Percentiles rank a stretch among this genome's conserved stretches.
Conservation (phyloP, 2,113 vertebrate genomes). For the Bucco capensis region DNA sequence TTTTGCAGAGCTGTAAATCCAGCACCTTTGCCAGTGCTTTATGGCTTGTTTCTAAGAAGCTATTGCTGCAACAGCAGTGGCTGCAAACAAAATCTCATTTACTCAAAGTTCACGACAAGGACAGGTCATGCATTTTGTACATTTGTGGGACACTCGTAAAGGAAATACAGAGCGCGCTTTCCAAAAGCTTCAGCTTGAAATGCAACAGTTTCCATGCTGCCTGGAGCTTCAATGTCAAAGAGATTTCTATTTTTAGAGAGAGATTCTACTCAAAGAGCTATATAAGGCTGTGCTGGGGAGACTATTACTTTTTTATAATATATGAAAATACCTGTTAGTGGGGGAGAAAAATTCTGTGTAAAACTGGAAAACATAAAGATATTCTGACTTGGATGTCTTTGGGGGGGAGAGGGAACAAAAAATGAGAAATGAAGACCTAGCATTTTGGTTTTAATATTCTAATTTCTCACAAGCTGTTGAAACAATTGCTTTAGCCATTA, state of each 20-base stretch:
- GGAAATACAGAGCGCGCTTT: background rate
- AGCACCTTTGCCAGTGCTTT: constrained; percentile 16
- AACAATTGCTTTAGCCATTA: background rate
- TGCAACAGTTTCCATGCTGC: constrained; percentile 57
- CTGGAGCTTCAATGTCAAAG: constrained; percentile 23
- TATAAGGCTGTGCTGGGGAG: constrained; percentile 51
- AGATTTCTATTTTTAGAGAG: constrained; percentile 69
- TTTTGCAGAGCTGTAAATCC: constrained; percentile 33
- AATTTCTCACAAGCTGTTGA: background rate
- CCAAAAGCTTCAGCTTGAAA: constrained; percentile 47
- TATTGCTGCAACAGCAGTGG: background rate
- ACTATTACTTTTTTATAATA: constrained; percentile 11
- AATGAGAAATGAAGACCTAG: background rate
- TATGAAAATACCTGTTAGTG: background rate
- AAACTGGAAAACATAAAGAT: background rate
- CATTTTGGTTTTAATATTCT: background rate
- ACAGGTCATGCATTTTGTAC: background rate
- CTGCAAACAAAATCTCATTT: constrained; percentile 13
- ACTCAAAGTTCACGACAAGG: background rate
- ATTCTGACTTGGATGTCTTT: background rate
- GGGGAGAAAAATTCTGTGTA: background rate
- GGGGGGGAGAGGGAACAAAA: background rate
- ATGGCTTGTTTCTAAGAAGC: constrained; percentile 22
- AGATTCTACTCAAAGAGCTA: constrained; percentile 54
- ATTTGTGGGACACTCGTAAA: constrained; percentile 9